These are phyloP conservation scores for Poeciliopsis prolifica DNA, from an alignment of 2,113 vertebrate species.

Conservation along the genomic window DNA sequence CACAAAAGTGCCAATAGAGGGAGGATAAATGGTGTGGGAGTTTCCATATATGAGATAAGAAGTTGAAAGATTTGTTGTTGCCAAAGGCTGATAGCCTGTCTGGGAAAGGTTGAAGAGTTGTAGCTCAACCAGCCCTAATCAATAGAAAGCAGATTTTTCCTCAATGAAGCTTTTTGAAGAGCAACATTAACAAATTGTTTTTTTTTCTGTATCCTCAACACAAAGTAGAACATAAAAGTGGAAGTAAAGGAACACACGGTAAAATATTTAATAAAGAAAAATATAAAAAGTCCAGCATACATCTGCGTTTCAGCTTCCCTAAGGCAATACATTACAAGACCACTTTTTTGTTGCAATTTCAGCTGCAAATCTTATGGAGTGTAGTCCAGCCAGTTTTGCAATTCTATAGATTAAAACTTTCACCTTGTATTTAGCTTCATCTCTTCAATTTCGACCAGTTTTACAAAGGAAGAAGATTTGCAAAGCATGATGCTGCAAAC, in stretches of 20 bases:
- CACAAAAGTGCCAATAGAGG: slow-evolving; percentile 12
- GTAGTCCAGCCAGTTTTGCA: background rate
- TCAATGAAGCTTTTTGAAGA: slow-evolving; percentile 65
- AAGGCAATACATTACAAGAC: background rate
- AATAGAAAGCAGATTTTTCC: slow-evolving; percentile 70
- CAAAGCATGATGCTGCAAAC: background rate
- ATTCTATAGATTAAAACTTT: background rate
- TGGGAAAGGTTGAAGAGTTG: slow-evolving; percentile 59
- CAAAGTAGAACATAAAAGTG: background rate
- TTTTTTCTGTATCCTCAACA: slow-evolving; percentile 22
- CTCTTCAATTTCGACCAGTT: background rate
- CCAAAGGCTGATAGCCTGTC: slow-evolving; percentile 68
- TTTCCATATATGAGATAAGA: slow-evolving; percentile 29
- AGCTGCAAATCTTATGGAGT: background rate
- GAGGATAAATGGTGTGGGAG: slow-evolving; percentile 13
- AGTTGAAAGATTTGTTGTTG: slow-evolving; percentile 71
- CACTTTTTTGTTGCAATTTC: background rate
- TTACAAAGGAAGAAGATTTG: background rate
- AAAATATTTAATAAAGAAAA: too few species aligned
- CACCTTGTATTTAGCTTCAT: background rate
- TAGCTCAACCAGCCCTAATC: slow-evolving; percentile 72
- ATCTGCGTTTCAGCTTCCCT: too few species aligned
- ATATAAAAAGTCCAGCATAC: too few species aligned
- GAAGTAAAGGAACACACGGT: too few species aligned
- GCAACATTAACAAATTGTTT: slow-evolving; percentile 49